Conservation (phyloP, 30 jellyfish, hydroid and myxozoan species). For the Aurelia sp. region DNA sequence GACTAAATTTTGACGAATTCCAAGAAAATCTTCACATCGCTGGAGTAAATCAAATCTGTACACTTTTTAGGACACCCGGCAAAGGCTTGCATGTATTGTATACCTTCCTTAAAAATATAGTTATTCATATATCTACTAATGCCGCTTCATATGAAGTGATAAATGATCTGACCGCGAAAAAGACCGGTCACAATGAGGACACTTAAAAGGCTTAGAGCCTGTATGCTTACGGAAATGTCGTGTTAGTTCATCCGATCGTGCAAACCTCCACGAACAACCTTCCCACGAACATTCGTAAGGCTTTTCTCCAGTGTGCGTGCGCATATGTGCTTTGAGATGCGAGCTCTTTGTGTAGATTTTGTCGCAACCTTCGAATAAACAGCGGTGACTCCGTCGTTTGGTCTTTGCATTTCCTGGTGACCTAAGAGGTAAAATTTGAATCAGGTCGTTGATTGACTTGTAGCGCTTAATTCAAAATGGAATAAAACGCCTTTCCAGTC, state of each 20-base stretch:
- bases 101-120: neutral
- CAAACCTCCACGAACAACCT: constrained; percentile 99
- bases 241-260: constrained; percentile 99
- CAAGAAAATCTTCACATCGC: too few relatives aligned
- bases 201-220: constrained; percentile 96
- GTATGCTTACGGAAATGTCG: constrained; percentile 99
- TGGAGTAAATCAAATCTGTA: too few relatives aligned
- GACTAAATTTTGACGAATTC: too few relatives aligned
- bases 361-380: constrained; percentile 91
- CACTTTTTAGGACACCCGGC: too few relatives aligned
- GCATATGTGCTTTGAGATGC: constrained; percentile 99
- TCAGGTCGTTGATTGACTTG: too few relatives aligned
- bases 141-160: constrained; percentile 99
- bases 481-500: too few relatives aligned
- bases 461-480: too few relatives aligned
- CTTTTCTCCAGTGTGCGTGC: constrained; percentile 99
- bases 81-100: too few relatives aligned
- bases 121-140: constrained; percentile 4
- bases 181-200: constrained; percentile 97
- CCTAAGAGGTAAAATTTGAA: constrained; percentile 11
- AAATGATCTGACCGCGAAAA: constrained; percentile 98
- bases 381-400: constrained; percentile 89
- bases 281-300: constrained; percentile 99
- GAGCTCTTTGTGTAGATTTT: constrained; percentile 97
- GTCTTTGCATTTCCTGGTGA: constrained; percentile 72